Evolutionary conservation across 2,797 vertebrate species (phyloP).

Genomic region (Gymnodraco acuticeps): DNA sequence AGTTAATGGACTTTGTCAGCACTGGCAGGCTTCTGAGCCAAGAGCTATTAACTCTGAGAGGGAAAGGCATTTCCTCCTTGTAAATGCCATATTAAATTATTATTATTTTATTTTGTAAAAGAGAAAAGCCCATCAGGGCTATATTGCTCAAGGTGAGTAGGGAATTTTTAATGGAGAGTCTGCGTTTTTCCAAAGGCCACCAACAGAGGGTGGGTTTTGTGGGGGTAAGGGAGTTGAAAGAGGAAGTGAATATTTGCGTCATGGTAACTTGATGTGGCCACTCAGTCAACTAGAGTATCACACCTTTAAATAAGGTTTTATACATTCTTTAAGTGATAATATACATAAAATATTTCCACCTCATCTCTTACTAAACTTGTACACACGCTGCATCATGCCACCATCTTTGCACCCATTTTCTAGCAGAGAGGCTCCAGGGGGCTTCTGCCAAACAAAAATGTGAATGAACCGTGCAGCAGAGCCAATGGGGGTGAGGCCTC

Average conservation of each 20-base stretch:
- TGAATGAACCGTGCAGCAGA: conserved; percentile 66
- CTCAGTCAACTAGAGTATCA: conserved; percentile 27
- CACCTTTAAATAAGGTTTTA: conserved; percentile 34
- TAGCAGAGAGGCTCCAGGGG: conserved; percentile 21
- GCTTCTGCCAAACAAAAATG: conserved; percentile 65
- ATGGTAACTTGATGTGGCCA: conserved; percentile 42
- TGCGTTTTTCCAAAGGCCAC: conserved; percentile 69
- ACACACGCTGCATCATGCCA: conserved; percentile 8
- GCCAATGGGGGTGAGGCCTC: conserved; percentile 46
- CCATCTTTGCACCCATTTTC: conserved; percentile 19
- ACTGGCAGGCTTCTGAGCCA: conserved; percentile 83
- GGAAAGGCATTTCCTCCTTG: conserved; percentile 90
- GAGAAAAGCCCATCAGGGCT: conserved; percentile 85
- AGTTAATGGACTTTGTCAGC: conserved; percentile 89
- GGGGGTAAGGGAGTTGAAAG: conserved; percentile 35
- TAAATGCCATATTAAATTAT: conserved; percentile 91
- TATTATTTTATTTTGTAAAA: conserved; percentile 89
- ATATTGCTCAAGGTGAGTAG: conserved; percentile 78
- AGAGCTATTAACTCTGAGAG: conserved; percentile 88
- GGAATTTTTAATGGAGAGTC: conserved; percentile 79
- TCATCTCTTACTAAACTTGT: neutral
- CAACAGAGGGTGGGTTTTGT: conserved; percentile 37
- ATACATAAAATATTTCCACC: conserved; percentile 16
- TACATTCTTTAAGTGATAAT: conserved; percentile 1
- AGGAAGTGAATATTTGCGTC: conserved; percentile 44